Evolutionary conservation across 64 coral and sea anemone genomes (phyloP).

Genomic region (Pocillopora damicornis): DNA sequence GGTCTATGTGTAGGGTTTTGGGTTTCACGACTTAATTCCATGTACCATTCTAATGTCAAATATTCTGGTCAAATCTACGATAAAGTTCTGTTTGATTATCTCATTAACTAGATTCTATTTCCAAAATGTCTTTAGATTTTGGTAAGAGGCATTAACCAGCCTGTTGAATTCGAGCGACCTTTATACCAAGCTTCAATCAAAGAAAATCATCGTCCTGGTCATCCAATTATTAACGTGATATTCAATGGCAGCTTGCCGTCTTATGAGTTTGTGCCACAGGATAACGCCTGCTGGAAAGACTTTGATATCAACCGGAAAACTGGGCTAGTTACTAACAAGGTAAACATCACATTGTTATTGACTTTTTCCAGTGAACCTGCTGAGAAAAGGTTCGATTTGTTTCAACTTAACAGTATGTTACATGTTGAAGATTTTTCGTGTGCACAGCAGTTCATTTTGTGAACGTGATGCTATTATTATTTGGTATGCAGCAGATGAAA

Average conservation of each 20-base stretch:
- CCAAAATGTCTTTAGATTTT: conserved; percentile 34
- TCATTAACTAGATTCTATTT: neutral
- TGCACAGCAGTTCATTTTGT: too few relatives aligned
- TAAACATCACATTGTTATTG: neutral
- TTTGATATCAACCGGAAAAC: conserved; percentile 67
- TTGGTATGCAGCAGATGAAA: too few relatives aligned
- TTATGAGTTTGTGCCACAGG: conserved; percentile 59
- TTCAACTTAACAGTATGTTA: neutral
- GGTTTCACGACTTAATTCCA: too few relatives aligned
- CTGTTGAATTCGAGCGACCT: conserved; percentile 55
- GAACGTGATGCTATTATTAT: too few relatives aligned
- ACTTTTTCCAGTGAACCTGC: neutral
- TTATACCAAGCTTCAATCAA: conserved; percentile 48
- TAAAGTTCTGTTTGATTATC: neutral
- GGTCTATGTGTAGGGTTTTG: too few relatives aligned
- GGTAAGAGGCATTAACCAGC: conserved; percentile 53
- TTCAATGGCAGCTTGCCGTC: conserved; percentile 58
- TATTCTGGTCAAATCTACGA: neutral
- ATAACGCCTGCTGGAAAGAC: conserved; percentile 53
- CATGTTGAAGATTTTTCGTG: too few relatives aligned
- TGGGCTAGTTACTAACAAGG: conserved; percentile 80
- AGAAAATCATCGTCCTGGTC: conserved; percentile 62
- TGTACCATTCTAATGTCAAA: too few relatives aligned
- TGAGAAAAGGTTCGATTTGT: neutral
- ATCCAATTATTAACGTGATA: conserved; percentile 52